phyloP scores from a whole-genome alignment of 1,140 invertebrate genomes.

The Meloidogyne hapla region DNA sequence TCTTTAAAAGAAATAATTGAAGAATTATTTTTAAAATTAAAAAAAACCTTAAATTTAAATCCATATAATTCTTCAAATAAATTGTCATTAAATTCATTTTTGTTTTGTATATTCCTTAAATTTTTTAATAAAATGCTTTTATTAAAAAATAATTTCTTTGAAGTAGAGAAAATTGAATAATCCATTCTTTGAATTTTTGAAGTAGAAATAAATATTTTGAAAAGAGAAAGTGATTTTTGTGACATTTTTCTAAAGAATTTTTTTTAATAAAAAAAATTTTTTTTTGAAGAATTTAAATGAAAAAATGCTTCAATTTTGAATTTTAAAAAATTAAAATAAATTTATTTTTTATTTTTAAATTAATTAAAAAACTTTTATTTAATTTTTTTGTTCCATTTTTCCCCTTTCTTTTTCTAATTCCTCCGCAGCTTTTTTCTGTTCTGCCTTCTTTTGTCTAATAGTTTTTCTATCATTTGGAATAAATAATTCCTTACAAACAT shows the following conservation, averaged over 20 bases:
- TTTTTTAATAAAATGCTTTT: not conserved
- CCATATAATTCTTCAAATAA: constrained; percentile 5
- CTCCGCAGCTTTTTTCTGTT: not conserved
- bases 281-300: not conserved
- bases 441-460: not conserved
- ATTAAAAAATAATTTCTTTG: not conserved
- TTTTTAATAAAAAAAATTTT: not conserved
- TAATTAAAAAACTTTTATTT: not conserved
- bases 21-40: not conserved
- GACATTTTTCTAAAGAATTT: not conserved
- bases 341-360: not conserved
- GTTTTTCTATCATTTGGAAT: not conserved
- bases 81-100: not conserved
- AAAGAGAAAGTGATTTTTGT: not conserved
- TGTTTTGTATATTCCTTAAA: not conserved
- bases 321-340: not conserved
- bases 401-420: not conserved
- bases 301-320: not conserved
- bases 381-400: not conserved
- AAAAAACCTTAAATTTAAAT: not conserved
- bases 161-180: not conserved
- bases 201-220: not conserved
- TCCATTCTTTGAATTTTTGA: not conserved
- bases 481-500: not conserved
- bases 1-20: not conserved